These are phyloP conservation scores for Choristoneura rosaceana DNA, from an alignment of 2,888 invertebrate genomes.

Conservation along the genomic window DNA sequence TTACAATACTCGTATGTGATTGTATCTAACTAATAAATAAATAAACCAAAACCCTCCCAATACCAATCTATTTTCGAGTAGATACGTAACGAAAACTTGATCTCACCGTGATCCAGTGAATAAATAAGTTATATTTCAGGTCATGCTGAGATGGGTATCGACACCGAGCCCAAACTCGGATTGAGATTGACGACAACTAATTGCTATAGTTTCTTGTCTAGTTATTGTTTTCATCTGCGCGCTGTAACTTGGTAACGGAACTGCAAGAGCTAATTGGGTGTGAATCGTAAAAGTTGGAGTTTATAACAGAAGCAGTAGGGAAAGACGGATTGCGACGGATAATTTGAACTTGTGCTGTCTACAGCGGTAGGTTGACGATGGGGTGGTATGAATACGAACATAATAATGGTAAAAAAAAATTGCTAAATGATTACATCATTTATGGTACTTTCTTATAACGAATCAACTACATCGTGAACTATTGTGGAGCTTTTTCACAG, in stretches of 20 bases:
- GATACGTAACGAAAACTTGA: background rate
- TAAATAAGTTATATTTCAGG: constrained; percentile 30
- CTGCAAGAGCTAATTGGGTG: constrained; percentile 3
- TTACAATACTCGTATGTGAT: too few relatives aligned
- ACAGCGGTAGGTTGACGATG: background rate
- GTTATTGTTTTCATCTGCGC: constrained; percentile 26
- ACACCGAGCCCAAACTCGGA: constrained; percentile 20
- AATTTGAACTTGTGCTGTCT: background rate
- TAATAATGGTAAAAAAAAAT: too few relatives aligned
- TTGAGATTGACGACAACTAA: constrained; percentile 39
- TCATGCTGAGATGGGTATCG: constrained; percentile 21
- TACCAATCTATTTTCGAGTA: background rate
- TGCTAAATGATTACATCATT: too few relatives aligned
- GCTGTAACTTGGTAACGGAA: background rate
- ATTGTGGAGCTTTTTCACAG: too few relatives aligned
- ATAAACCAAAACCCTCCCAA: background rate
- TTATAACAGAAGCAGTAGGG: background rate
- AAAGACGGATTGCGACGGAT: background rate
- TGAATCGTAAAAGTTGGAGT: background rate
- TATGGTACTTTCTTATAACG: too few relatives aligned
- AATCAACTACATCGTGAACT: too few relatives aligned
- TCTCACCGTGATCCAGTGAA: background rate
- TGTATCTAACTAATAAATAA: too few relatives aligned
- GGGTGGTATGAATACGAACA: background rate
- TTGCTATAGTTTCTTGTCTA: constrained; percentile 27